Percentiles rank a stretch among this genome's conserved stretches.
These are phyloP conservation scores for Sebastes diaconus DNA, from an alignment of 2,797 vertebrate species.

Conservation along the genomic window DNA sequence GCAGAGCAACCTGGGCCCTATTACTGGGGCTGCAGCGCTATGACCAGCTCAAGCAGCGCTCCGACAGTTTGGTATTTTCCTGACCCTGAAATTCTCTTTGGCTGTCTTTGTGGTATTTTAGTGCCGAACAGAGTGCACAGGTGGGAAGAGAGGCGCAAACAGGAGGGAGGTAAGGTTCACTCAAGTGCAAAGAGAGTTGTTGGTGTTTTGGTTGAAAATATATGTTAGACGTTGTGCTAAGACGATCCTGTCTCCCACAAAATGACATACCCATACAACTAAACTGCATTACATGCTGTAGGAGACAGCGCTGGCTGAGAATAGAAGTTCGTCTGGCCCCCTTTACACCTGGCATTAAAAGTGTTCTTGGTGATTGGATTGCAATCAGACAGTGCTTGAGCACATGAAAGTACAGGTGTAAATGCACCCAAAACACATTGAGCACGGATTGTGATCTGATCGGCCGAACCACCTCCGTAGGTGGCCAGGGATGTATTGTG, in stretches of 20 bases:
- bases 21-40: not conserved
- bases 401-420: too few relatives aligned
- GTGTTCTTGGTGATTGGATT: too few relatives aligned
- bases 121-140: not conserved
- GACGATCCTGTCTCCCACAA: too few relatives aligned
- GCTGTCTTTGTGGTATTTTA: not conserved
- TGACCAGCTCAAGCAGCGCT: not conserved
- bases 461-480: too few relatives aligned
- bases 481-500: too few relatives aligned
- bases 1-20: not conserved
- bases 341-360: too few relatives aligned
- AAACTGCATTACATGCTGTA: too few relatives aligned
- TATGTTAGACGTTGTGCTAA: not conserved
- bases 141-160: not conserved
- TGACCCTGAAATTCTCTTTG: conserved; percentile 2
- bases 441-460: too few relatives aligned
- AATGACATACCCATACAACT: too few relatives aligned
- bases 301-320: not conserved
- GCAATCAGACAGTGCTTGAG: too few relatives aligned
- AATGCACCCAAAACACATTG: too few relatives aligned
- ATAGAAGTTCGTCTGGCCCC: not conserved
- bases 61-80: not conserved
- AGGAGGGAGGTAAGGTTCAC: not conserved
- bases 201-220: not conserved
- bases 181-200: not conserved